Evolutionary conservation across 2,113 vertebrate species (phyloP).

Genomic region (Rhegmatorhina hoffmannsi): DNA sequence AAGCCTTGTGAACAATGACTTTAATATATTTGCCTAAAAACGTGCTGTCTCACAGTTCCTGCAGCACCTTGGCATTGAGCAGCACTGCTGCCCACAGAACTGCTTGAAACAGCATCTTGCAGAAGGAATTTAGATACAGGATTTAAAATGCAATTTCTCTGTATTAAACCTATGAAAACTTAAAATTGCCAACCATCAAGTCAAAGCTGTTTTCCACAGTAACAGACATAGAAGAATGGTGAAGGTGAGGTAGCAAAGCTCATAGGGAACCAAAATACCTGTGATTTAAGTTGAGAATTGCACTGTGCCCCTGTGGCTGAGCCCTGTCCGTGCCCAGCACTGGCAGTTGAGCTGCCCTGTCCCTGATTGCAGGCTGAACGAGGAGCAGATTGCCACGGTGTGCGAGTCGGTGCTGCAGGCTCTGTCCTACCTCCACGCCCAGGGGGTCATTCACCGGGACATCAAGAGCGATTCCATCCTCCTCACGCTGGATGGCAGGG

Average conservation of each 20-base stretch:
- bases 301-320: background rate
- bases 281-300: background rate
- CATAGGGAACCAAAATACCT: background rate
- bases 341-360: background rate
- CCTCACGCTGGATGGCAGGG: slow-evolving; percentile 92
- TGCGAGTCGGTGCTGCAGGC: slow-evolving; percentile 96
- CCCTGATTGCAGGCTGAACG: slow-evolving; percentile 84
- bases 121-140: background rate
- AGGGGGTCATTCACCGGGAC: slow-evolving; percentile 98
- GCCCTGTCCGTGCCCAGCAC: rapidly evolving
- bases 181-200: background rate
- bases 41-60: background rate
- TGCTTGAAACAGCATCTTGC: background rate
- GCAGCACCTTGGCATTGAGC: background rate
- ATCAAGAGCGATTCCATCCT: slow-evolving; percentile 99
- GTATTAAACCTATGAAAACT: background rate
- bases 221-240: background rate
- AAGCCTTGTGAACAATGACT: background rate
- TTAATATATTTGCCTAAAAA: background rate
- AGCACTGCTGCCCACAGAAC: background rate
- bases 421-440: slow-evolving; percentile 93
- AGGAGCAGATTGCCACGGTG: slow-evolving; percentile 98
- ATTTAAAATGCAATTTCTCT: background rate
- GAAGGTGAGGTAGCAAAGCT: background rate
- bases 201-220: background rate